phyloP scores from a whole-genome alignment of 2,797 vertebrate species.

The Silurus aristotelis region DNA sequence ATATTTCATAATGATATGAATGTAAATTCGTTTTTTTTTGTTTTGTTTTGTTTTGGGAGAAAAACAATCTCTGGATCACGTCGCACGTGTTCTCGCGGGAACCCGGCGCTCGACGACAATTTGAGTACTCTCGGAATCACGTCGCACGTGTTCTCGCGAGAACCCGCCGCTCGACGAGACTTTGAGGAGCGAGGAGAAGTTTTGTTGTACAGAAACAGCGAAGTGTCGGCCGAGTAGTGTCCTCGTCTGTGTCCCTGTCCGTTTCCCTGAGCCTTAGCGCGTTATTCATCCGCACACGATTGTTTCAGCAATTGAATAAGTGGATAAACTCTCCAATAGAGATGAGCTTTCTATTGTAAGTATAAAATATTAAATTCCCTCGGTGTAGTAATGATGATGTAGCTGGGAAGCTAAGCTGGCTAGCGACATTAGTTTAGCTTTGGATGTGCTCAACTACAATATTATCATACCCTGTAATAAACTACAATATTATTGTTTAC shows the following conservation, averaged over 20 bases:
- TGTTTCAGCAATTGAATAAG: not conserved
- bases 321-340: slow-evolving; percentile 54
- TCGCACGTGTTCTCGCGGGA: no score
- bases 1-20: no score
- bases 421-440: slow-evolving; percentile 15
- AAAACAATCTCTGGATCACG: no score
- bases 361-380: slow-evolving; percentile 43
- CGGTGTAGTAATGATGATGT: not conserved
- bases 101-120: no score
- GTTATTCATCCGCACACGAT: not conserved
- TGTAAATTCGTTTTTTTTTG: no score
- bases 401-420: slow-evolving; percentile 37
- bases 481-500: not conserved
- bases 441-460: not conserved
- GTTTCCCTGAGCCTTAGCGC: no score
- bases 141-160: slow-evolving; percentile 45
- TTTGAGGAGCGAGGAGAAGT: slow-evolving; percentile 51
- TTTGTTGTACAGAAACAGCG: slow-evolving; percentile 37
- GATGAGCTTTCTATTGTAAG: slow-evolving; percentile 84
- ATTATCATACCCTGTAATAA: not conserved
- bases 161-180: slow-evolving; percentile 23
- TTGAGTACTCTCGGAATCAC: no score
- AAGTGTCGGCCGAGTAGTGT: slow-evolving; percentile 13
- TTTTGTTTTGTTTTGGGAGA: no score
- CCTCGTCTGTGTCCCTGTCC: not conserved